phyloP scores from a whole-genome alignment of 2,888 invertebrate genomes.

The Catotricha subobsoleta region DNA sequence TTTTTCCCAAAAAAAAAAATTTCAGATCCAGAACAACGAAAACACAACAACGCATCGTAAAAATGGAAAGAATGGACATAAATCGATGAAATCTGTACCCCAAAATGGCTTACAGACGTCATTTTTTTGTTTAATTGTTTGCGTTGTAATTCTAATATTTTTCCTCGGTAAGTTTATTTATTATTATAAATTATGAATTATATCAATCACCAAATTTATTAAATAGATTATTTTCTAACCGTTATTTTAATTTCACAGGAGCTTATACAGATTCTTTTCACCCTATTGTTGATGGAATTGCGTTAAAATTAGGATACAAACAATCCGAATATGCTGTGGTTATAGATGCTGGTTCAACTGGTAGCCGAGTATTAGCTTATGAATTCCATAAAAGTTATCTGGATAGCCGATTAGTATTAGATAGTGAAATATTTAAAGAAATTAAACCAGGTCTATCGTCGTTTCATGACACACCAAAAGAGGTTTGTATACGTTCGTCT shows the following conservation, averaged over 20 bases:
- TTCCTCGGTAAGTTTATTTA: slow-evolving; percentile 21
- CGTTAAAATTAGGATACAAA: slow-evolving; percentile 51
- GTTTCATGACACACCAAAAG: slow-evolving; percentile 60
- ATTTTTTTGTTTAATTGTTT: slow-evolving; percentile 25
- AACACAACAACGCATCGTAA: too few species aligned
- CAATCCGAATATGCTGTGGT: slow-evolving; percentile 64
- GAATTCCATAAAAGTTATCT: slow-evolving; percentile 63
- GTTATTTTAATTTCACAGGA: slow-evolving; percentile 15
- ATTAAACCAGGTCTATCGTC: slow-evolving; percentile 82
- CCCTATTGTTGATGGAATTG: slow-evolving; percentile 47
- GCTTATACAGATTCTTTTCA: slow-evolving; percentile 26
- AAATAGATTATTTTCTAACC: neutral
- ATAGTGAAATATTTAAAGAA: slow-evolving; percentile 65
- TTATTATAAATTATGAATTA: neutral
- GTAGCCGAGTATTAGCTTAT: slow-evolving; percentile 67
- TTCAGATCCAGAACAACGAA: too few species aligned
- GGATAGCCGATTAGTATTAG: slow-evolving; percentile 53
- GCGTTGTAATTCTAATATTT: slow-evolving; percentile 22
- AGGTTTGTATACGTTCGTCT: slow-evolving; percentile 33
- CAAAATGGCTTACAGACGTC: slow-evolving; percentile 22
- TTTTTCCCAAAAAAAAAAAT: too few species aligned
- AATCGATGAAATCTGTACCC: too few species aligned
- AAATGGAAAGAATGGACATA: too few species aligned
- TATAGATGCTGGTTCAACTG: slow-evolving; percentile 89
- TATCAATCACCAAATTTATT: neutral